Evolutionary conservation across 37 sponge, comb jelly and placozoan genomes (phyloP), one percentile per base, ranked within the genome.

Genomic region (Eunapius fragilis): DNA sequence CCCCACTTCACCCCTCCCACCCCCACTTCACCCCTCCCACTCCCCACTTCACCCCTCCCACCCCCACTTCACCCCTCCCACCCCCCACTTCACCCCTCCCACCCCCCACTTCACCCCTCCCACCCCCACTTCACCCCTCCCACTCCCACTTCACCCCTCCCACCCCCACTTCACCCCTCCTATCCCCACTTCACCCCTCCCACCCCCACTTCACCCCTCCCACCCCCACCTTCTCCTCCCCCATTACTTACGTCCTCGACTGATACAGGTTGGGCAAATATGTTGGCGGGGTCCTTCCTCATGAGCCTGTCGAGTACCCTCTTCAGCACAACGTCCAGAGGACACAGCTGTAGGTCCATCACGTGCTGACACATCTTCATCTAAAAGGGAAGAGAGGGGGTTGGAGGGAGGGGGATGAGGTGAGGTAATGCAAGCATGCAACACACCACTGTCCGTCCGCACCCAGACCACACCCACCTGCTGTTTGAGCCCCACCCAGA

Each of bases 221-320:
- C 37, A 27, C 31, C 1, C 41, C 45, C 24, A 11, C 27, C 27
- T n/a, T 28, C 26, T 2, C 11, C 86, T 26, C 72, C 47, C 11
- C 72, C 34, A 36, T 41, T n/a, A 50, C 89, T 77, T 38, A 99
- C 99, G 81, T 97, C 99, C 12, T 99, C 90, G 25, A 86, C 48
- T 38, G 92, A 69, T 12, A 99, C 99, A 49, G 99, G 97, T 38
- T 99, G 89, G 24, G 94, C 94, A 84, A 99, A 99, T 47, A 99
- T 93, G 76, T 93, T 88, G 14, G 93, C 94, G 22, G 91, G 84
- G 72, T 99, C 99, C 74, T 94, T 91, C 35, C 85, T 82, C 27
- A 68, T 24, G 35, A 99, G 87, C 37, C 85, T 69, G 34, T 88
- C 82, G 45, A 99, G 76, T 3, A 92, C 81, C 31, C 86, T 85